Base-by-base conservation (phyloP, 1,140 invertebrate species). In the Lycorma delicatula region DNA sequence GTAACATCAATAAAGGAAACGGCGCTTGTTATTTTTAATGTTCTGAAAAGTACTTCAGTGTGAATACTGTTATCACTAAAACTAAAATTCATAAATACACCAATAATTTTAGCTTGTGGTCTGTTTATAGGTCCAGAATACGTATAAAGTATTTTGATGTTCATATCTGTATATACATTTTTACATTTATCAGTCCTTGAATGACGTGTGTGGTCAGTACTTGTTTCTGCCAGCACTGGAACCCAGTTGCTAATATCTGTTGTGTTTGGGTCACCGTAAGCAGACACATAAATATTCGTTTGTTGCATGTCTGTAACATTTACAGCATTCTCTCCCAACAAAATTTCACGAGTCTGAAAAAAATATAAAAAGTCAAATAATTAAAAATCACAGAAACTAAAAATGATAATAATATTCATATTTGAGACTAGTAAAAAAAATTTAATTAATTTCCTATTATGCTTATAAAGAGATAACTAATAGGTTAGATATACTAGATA, bases 1-100 rank as follows among this genome's bases (percentile, higher is more conserved):
- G 79, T 81, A 11, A 79, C 69, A 64, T 84, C 82, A 22, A 79
- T 72, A 69, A 84, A 86, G 25, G 69, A 72, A 0, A 82, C 79
- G n/a, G 74, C 77, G 31, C 63, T 76, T 26, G 69, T 12, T 11
- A 77, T 20, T 20, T 68, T 65, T 12, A 65, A 16, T 41, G 71
- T 58, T 63, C 13, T 26, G 48, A 28, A 16, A 54, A 57, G 69
- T 44, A 9, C 41, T 44, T 44, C 13, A 44, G 16, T 44, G 18
- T 22, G 23, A 44, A 20, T 44, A 44, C 23, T 44, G 41, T 20
- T 44, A 72, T n/a, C 69, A 71, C 41, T 56, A 12, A 71, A 70
- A 73, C 9, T 59, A 65, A n/a, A 71, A n/a, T 59, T 66, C 68
- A 67, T 76, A 65, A 58, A 71, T 48, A 73, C 80, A 63, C 72